Conservation (phyloP, 1,140 invertebrate species). For the Meloidogyne exigua region DNA sequence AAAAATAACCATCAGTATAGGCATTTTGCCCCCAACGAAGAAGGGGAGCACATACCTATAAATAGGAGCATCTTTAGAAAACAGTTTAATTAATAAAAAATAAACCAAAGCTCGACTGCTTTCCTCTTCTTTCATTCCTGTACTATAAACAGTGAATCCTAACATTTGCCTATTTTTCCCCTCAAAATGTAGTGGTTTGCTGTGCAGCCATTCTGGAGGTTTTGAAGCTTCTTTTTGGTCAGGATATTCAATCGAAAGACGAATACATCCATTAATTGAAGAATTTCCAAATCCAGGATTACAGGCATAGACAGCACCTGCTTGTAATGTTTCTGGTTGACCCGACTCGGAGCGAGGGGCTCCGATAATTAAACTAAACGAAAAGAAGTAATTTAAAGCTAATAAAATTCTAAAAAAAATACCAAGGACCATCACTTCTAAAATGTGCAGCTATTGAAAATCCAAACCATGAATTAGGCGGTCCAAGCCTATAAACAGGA, state of each 20-base stretch:
- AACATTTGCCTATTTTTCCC: conserved; percentile 55
- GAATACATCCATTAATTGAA: neutral
- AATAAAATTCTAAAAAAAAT: conserved; percentile 32
- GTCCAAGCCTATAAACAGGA: conserved; percentile 77
- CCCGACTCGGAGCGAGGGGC: conserved; percentile 81
- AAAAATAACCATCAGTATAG: conserved; percentile 48
- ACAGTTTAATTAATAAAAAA: neutral
- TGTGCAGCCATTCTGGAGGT: conserved; percentile 45
- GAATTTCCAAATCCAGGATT: conserved; percentile 36
- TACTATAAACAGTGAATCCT: conserved; percentile 47
- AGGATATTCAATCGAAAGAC: conserved; percentile 21
- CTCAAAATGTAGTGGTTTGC: conserved; percentile 41
- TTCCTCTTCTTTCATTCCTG: neutral
- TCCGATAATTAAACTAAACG: conserved; percentile 80
- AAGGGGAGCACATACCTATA: conserved; percentile 54
- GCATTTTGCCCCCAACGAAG: conserved; percentile 40
- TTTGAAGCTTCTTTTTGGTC: neutral
- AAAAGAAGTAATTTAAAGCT: neutral
- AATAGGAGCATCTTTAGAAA: conserved; percentile 28
- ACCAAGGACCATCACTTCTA: conserved; percentile 42
- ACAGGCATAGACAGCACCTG: conserved; percentile 84
- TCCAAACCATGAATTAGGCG: conserved; percentile 77
- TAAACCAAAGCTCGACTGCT: conserved; percentile 13
- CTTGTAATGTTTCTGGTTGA: conserved; percentile 78
- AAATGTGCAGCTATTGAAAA: conserved; percentile 81